phyloP scores from a whole-genome alignment of 1,140 invertebrate genomes.

The Drosophila sp. region DNA sequence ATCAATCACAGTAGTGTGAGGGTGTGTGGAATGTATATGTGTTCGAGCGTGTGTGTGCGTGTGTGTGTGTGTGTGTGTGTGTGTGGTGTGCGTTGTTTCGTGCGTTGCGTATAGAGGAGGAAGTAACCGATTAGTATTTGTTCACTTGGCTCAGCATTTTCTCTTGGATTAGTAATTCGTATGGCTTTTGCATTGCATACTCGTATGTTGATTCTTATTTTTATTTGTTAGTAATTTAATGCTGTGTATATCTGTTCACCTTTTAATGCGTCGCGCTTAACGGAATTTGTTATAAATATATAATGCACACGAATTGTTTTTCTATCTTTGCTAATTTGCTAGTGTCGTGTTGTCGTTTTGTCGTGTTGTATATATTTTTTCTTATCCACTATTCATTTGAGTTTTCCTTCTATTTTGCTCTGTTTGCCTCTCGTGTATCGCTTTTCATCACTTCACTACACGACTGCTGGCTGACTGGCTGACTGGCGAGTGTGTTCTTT shows the following conservation, averaged over 20 bases:
- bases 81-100: constrained; percentile 28
- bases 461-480: constrained; percentile 44
- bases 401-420: constrained; percentile 45
- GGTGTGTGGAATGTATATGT: constrained; percentile 21
- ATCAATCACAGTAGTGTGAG: constrained; percentile 64
- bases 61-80: constrained; percentile 16
- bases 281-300: constrained; percentile 48
- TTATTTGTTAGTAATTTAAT: constrained; percentile 39
- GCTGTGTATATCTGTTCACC: constrained; percentile 45
- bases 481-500: constrained; percentile 35
- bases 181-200: constrained; percentile 9
- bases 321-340: constrained; percentile 42
- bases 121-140: constrained; percentile 82
- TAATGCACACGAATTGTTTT: constrained; percentile 37
- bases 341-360: constrained; percentile 23
- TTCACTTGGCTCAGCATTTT: constrained; percentile 66
- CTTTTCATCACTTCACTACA: constrained; percentile 65
- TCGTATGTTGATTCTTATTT: constrained; percentile 2
- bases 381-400: constrained; percentile 17
- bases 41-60: constrained; percentile 10
- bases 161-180: constrained; percentile 56
- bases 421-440: constrained; percentile 47
- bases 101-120: constrained; percentile 60
- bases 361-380: constrained; percentile 42
- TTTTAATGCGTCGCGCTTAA: constrained; percentile 56